phyloP scores from a whole-genome alignment of 2,113 vertebrate genomes.

The Cynopterus brachyotis region DNA sequence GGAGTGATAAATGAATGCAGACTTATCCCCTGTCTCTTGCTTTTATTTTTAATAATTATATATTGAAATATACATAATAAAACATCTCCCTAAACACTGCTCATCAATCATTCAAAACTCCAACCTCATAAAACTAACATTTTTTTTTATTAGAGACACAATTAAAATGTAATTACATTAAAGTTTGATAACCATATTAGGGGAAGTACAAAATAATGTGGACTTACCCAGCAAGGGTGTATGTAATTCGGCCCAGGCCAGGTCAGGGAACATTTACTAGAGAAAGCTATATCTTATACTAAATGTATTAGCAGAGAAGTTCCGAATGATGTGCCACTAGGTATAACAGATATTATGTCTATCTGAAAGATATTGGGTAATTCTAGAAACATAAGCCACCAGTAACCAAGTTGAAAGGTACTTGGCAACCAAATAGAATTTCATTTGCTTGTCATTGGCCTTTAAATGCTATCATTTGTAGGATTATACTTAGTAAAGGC shows the following conservation, averaged over 20 bases:
- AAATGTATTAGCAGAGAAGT: not conserved
- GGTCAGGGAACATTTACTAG: not conserved
- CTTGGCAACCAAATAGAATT: not conserved
- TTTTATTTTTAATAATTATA: not conserved
- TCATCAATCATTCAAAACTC: not conserved
- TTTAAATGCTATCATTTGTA: not conserved
- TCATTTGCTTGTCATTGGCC: not conserved
- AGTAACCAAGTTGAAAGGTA: not conserved
- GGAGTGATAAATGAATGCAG: not conserved
- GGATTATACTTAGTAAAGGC: not conserved
- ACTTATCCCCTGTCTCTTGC: not conserved
- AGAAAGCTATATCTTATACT: not conserved
- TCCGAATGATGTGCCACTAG: not conserved
- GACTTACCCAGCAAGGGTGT: not conserved
- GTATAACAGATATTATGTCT: not conserved
- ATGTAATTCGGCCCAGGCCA: not conserved
- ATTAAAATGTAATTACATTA: not conserved
- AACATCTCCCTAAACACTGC: not conserved
- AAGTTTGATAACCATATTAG: not conserved
- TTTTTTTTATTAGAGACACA: not conserved
- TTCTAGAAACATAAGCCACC: not conserved
- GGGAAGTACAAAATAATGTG: not conserved
- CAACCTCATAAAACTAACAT: not conserved
- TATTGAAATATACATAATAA: not conserved
- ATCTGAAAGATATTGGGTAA: not conserved